These are phyloP conservation scores for Torymus tubicola DNA, from an alignment of 2,888 invertebrate species.

Conservation along the genomic window DNA sequence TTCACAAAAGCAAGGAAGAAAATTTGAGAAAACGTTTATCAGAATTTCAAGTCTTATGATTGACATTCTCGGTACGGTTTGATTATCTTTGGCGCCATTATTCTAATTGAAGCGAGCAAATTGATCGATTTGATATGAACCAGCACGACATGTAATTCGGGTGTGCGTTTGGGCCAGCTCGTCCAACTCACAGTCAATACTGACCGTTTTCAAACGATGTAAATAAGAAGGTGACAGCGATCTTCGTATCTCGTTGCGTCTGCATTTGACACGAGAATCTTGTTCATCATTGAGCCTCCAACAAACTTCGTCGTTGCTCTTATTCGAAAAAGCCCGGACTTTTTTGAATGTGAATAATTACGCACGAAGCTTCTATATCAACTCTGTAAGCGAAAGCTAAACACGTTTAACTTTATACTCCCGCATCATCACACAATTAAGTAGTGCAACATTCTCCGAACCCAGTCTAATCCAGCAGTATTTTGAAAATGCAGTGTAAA, in stretches of 20 bases:
- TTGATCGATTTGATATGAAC: slow-evolving; percentile 57
- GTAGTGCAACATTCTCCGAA: slow-evolving; percentile 52
- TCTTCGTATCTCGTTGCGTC: slow-evolving; percentile 60
- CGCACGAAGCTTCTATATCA: slow-evolving; percentile 50
- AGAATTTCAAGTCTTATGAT: slow-evolving; percentile 38
- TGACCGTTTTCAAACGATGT: slow-evolving; percentile 62
- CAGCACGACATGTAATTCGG: slow-evolving; percentile 53
- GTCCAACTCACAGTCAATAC: slow-evolving; percentile 65
- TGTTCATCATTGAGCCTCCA: slow-evolving; percentile 54
- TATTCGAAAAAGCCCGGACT: slow-evolving; percentile 53
- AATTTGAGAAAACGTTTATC: slow-evolving; percentile 2
- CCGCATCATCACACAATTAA: slow-evolving; percentile 51
- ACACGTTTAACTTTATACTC: slow-evolving; percentile 47
- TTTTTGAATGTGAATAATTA: slow-evolving; percentile 53
- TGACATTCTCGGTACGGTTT: slow-evolving; percentile 47
- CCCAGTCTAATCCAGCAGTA: slow-evolving; percentile 61
- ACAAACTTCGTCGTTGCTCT: slow-evolving; percentile 55
- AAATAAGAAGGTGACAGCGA: slow-evolving; percentile 59
- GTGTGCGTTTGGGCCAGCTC: slow-evolving; percentile 70
- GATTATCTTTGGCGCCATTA: slow-evolving; percentile 54
- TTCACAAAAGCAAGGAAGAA: slow-evolving; percentile 3
- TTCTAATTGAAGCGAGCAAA: slow-evolving; percentile 51
- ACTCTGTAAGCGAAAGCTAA: slow-evolving; percentile 40
- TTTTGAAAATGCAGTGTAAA: slow-evolving; percentile 46
- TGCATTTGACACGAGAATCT: slow-evolving; percentile 57